Base-by-base conservation (phyloP, 1,140 invertebrate genomes). In the Wasmannia auropunctata region DNA sequence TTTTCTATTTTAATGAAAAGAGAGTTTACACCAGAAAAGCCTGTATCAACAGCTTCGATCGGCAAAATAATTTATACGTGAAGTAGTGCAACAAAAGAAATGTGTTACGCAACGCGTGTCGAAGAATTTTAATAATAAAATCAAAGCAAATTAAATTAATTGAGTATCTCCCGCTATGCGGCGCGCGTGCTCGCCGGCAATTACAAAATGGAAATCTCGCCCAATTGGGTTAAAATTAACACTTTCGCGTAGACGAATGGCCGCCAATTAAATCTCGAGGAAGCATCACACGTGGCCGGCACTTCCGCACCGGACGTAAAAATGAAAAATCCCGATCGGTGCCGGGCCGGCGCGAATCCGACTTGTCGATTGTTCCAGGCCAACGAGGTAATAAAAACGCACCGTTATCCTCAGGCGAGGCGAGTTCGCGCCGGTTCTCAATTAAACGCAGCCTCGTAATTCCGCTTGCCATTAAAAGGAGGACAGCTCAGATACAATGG, bases 361-460 rank as follows among this genome's bases (percentile, higher is more conserved):
- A 37, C 28, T 34, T 34, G 60, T 34, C 75, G 88, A 88, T 88
- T 88, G 87, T 88, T 88, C 72, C 76, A 43, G 87, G 76, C 63
- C 87, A 69, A 31, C 70, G 54, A 56, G 81, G 77, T 86, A 90
- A 90, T 90, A 86, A 88, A 90, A 86, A 81, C 54, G 76, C 81
- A 87, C 81, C 86, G 80, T 89, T 88, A 87, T 34, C 69, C 76
- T 54, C 10, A 46, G 19, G 19, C 22, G 34, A 85, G 34, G 40
- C 22, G 69, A 80, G 85, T 87, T 88, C 80, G 62, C 75, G 74
- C 63, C 56, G 54, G 46, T 75, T 28, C 85, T 80, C 74, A 31
- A 49, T 87, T 87, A 76, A 81, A 85, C 69, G 62, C 49, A 43
- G 34, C 67, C 43, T 80, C 60, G 31, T 70, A 79, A 74, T 84